Conservation (phyloP, 2,113 vertebrate species). For the Fregata magnificens region DNA sequence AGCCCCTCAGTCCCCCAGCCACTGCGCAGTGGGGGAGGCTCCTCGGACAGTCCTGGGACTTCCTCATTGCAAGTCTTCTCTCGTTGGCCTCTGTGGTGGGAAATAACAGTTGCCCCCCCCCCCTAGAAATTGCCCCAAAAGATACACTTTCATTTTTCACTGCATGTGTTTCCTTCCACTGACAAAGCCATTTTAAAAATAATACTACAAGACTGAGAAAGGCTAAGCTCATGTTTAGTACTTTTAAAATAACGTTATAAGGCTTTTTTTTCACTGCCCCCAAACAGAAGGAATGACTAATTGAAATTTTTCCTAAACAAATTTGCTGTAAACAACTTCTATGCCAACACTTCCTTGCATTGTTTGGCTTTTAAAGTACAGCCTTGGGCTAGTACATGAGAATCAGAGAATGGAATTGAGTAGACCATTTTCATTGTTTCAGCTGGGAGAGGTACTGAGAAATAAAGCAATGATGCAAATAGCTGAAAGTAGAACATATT, state of each 20-base stretch:
- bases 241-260: not conserved
- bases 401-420: not conserved
- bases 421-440: not conserved
- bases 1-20: not conserved
- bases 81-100: accelerated
- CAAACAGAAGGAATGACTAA: not conserved
- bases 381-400: not conserved
- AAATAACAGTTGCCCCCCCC: not conserved
- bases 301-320: not conserved
- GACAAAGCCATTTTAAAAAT: not conserved
- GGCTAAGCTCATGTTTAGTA: not conserved
- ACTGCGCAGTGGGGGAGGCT: not conserved
- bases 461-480: not conserved
- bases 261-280: no score
- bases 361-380: not conserved
- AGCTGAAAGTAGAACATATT: not conserved
- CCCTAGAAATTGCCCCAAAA: not conserved
- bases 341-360: not conserved
- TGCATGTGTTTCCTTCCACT: not conserved
- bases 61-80: not conserved
- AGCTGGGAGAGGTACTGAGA: not conserved
- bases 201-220: not conserved
- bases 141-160: not conserved
- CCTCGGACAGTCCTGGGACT: not conserved
- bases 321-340: not conserved